Evolutionary conservation across 2,797 vertebrate genomes (phyloP).

Genomic region (Sebastes goodei): DNA sequence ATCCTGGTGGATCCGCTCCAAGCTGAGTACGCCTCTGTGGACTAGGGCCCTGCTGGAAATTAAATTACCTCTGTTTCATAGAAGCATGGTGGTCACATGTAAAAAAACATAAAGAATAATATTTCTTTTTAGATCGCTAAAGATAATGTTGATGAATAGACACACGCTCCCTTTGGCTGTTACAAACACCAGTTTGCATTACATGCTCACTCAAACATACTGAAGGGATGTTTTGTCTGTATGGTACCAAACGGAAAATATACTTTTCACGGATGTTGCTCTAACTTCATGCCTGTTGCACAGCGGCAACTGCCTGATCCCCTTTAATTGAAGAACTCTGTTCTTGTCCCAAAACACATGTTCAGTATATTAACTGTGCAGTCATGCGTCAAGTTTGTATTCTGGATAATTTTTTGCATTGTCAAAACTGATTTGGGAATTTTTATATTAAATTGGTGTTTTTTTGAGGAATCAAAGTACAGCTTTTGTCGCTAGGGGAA

Average conservation of each 20-base stretch:
- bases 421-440: slow-evolving; percentile 29
- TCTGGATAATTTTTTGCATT: slow-evolving; percentile 17
- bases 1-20: slow-evolving; percentile 68
- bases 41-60: slow-evolving; percentile 77
- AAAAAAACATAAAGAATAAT: slow-evolving; percentile 57
- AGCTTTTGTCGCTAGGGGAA: background rate
- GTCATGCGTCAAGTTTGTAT: slow-evolving; percentile 31
- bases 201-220: slow-evolving; percentile 28
- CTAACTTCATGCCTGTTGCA: slow-evolving; percentile 53
- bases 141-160: slow-evolving; percentile 63
- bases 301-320: slow-evolving; percentile 34
- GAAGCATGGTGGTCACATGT: slow-evolving; percentile 63
- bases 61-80: slow-evolving; percentile 76
- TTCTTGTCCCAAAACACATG: slow-evolving; percentile 45
- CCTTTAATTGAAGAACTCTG: slow-evolving; percentile 33
- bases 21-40: slow-evolving; percentile 53
- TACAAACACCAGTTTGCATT: slow-evolving; percentile 32
- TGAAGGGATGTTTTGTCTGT: slow-evolving; percentile 25
- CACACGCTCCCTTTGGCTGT: slow-evolving; percentile 44
- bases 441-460: background rate
- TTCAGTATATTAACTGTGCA: slow-evolving; percentile 41
- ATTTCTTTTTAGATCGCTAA: slow-evolving; percentile 60
- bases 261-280: slow-evolving; percentile 57
- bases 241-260: slow-evolving; percentile 37
- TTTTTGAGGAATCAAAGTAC: slow-evolving; percentile 2